Percentiles rank a stretch among this genome's conserved stretches.
phyloP scores from a whole-genome alignment of 2,888 invertebrate genomes.

The Argyresthia goedartella region DNA sequence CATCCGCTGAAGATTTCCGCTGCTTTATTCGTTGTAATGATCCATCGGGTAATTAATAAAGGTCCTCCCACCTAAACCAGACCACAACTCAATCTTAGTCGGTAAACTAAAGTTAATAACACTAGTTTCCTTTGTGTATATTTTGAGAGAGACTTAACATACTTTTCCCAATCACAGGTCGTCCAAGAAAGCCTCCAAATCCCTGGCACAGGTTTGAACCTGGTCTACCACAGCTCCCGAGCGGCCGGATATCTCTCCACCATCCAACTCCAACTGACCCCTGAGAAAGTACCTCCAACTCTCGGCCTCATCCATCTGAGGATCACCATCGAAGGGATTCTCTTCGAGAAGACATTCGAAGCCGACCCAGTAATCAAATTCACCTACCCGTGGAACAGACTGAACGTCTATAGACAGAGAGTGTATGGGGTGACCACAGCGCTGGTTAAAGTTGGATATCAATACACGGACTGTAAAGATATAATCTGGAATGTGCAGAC shows the following conservation, averaged over 20 bases:
- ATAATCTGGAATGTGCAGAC: conserved; percentile 97
- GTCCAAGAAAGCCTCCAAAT: conserved; percentile 95
- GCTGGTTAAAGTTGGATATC: conserved; percentile 95
- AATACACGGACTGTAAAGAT: conserved; percentile 92
- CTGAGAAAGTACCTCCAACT: conserved; percentile 83
- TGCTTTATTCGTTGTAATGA: no score
- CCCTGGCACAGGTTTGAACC: conserved; percentile 93
- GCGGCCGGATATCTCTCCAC: conserved; percentile 95
- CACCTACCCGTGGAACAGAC: conserved; percentile 97
- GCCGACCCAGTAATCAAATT: conserved; percentile 97
- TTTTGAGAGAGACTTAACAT: no score
- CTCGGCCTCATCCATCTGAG: conserved; percentile 90
- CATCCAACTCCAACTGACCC: conserved; percentile 91
- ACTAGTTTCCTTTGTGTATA: no score
- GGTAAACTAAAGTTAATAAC: no score
- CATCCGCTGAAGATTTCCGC: no score
- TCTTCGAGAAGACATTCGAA: conserved; percentile 93
- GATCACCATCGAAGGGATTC: conserved; percentile 94
- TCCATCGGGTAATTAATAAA: not conserved
- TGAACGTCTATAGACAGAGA: conserved; percentile 95
- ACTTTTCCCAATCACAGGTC: conserved; percentile 60
- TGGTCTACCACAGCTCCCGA: conserved; percentile 96
- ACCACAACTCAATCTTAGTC: no score
- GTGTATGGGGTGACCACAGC: conserved; percentile 98
- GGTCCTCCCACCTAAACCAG: no score